Evolutionary conservation across 2,888 invertebrate species (phyloP), one percentile per base, ranked within the genome.

Genomic region (Amphipyra berbera): DNA sequence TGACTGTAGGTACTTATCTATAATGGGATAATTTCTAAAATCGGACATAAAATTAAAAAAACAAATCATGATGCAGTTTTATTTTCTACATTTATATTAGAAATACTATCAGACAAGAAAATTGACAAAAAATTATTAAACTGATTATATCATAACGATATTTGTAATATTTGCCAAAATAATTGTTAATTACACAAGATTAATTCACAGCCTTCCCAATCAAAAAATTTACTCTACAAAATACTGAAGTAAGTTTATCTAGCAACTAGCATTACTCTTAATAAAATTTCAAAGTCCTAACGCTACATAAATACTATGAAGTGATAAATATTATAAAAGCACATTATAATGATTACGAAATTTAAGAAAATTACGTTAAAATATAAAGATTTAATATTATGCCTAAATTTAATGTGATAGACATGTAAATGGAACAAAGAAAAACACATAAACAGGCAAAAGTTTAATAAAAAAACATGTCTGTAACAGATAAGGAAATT

Each of bases 131-230:
- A 46, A 47, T 46, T 30, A 21, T 44, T 42, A 35, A 44, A 62
- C n/a, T 14, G 15, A 55, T 35, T 37, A 10, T 62, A 42, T 47
- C 50, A 46, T 50, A 47, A 13, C 47, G 10, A 12, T 13, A 15
- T 12, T 35, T 35, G 6, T 13, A 53, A 9, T 40, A 59, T 45
- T 55, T 40, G 38, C 40, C 47, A 58, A 70, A 55, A 48, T 45
- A 27, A 49, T 14, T 42, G 27, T 30, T 33, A 6, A 40, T 68
- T 60, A 55, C 40, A 57, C 33, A 38, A 52, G 0, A 41, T 61
- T 42, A 52, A 67, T 69, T 82, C 83, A 82, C 82, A 82, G 82
- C 83, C 82, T 69, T 78, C 55, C 68, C 65, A 63, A 67, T 69
- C 44, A 63, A 68, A 65, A 10, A 69, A 15, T 61, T 56, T 61